phyloP scores from a whole-genome alignment of 2,113 vertebrate genomes.

The Sylvilagus bachmani region DNA sequence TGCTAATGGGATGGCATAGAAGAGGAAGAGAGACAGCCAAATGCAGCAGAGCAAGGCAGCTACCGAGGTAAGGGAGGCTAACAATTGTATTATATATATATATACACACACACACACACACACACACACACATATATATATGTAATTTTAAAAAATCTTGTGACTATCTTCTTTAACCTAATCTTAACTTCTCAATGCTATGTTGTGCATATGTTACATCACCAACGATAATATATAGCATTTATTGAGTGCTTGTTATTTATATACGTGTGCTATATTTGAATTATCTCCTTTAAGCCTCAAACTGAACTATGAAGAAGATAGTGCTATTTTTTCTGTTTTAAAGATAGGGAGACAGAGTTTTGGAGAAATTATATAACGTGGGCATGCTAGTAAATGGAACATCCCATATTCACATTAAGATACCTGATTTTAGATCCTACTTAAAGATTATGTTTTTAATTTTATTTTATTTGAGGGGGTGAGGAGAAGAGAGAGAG shows the following conservation, averaged over 20 bases:
- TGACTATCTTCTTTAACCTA: not conserved
- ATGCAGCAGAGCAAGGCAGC: not conserved
- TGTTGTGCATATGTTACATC: not conserved
- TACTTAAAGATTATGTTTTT: too few relatives aligned
- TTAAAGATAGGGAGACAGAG: not conserved
- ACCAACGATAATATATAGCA: not conserved
- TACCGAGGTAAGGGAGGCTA: not conserved
- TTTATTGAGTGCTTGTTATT: not conserved
- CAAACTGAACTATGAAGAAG: constrained; percentile 4
- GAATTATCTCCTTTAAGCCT: constrained; percentile 33
- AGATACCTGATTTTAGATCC: constrained; percentile 28
- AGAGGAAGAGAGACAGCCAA: not conserved
- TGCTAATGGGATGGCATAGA: too few relatives aligned
- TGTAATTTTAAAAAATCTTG: not conserved
- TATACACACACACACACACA: too few relatives aligned
- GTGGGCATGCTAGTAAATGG: not conserved
- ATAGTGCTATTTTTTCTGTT: not conserved
- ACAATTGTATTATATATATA: not conserved
- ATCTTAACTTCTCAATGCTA: not conserved
- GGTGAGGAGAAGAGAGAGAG: too few relatives aligned
- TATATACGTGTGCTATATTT: not conserved
- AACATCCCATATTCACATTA: not conserved
- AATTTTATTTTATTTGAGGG: too few relatives aligned
- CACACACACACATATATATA: too few relatives aligned
- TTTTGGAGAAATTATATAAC: not conserved